These are phyloP conservation scores for Hecatera dysodea DNA, from an alignment of 2,888 invertebrate species.

Conservation along the genomic window DNA sequence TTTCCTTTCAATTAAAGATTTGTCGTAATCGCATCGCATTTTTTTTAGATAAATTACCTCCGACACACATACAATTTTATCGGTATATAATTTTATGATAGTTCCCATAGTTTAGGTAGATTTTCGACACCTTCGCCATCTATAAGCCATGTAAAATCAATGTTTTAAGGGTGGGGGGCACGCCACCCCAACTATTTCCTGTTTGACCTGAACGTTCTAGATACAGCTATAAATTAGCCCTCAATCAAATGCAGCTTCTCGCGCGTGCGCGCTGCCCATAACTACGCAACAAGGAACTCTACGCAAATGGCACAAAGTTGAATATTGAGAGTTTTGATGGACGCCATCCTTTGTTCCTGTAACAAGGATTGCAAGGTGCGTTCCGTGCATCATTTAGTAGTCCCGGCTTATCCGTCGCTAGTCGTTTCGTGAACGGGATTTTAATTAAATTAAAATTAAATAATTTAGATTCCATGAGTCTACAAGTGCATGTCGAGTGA, in stretches of 20 bases:
- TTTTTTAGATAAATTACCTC: background rate
- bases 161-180: background rate
- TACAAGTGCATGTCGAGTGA: background rate
- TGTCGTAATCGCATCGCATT: background rate
- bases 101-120: background rate
- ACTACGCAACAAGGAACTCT: conserved; percentile 18
- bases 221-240: conserved; percentile 43
- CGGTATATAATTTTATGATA: background rate
- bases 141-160: conserved; percentile 1
- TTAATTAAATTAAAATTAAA: background rate
- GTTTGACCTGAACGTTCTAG: conserved; percentile 28
- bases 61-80: background rate
- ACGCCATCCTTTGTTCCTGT: conserved; percentile 31
- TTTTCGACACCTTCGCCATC: background rate
- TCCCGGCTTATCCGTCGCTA: background rate
- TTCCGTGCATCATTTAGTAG: conserved; percentile 30
- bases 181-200: background rate
- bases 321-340: conserved; percentile 22
- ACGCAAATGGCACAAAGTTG: conserved; percentile 19
- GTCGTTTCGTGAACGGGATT: background rate
- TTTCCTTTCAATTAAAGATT: background rate
- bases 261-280: conserved; percentile 48
- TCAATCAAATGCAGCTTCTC: conserved; percentile 46
- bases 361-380: conserved; percentile 45
- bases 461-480: background rate